Percentiles rank a stretch among this genome's conserved stretches.
Conservation (phyloP, 1,140 invertebrate species). For the Rhizoglyphus robini region DNA sequence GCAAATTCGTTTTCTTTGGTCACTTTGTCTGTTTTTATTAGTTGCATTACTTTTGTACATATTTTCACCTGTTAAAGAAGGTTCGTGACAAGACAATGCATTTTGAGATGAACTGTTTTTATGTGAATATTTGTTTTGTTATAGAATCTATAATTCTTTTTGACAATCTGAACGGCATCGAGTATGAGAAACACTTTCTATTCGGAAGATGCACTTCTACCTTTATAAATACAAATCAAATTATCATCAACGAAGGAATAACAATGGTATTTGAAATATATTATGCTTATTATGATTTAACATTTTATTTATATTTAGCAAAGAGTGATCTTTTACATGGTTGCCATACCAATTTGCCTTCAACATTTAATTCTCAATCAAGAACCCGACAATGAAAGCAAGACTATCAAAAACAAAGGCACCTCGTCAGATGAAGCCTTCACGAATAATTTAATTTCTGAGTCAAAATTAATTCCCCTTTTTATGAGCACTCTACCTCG, state of each 20-base stretch:
- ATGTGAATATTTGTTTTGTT: no score
- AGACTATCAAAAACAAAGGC: neutral
- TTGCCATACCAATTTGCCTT: neutral
- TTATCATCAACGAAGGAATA: constrained; percentile 10
- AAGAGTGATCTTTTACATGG: constrained; percentile 5
- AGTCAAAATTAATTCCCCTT: neutral
- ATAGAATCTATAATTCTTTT: constrained; percentile 10
- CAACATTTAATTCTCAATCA: neutral
- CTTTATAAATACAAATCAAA: constrained; percentile 6
- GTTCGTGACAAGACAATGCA: neutral
- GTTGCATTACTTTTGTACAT: neutral
- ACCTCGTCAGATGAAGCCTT: neutral
- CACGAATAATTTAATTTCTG: no score
- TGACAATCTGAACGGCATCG: constrained; percentile 1
- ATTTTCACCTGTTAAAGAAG: constrained; percentile 1
- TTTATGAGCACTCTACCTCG: neutral
- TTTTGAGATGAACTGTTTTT: no score
- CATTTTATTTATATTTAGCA: neutral
- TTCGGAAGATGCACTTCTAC: neutral
- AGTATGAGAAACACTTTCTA: constrained; percentile 6
- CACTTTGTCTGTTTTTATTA: neutral
- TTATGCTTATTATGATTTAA: neutral
- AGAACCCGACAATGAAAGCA: neutral
- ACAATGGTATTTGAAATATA: constrained; percentile 3
- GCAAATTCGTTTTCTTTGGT: neutral